phyloP scores from a whole-genome alignment of 1,140 invertebrate genomes.

The Archegozetes longisetosus region DNA sequence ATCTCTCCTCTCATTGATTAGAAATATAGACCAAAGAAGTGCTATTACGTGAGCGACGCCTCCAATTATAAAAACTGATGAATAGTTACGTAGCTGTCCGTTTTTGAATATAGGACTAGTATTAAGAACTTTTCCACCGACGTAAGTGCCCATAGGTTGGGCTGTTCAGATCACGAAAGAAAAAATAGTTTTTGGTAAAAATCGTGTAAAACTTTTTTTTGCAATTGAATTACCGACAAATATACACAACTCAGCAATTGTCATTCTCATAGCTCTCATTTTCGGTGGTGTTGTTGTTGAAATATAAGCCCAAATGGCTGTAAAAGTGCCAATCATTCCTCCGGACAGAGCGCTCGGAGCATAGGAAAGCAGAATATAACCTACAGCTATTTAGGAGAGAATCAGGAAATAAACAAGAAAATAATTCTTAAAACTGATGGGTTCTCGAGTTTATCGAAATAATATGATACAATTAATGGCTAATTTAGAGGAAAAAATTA shows the following conservation, averaged over 20 bases:
- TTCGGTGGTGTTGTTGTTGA: conserved; percentile 1
- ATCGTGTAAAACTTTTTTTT: neutral
- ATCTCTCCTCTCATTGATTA: conserved; percentile 6
- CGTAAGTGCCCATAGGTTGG: conserved; percentile 1
- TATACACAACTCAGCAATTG: neutral
- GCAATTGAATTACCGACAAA: neutral
- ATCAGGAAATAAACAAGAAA: too few species aligned
- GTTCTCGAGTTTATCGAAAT: too few species aligned
- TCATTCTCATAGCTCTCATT: conserved; percentile 6
- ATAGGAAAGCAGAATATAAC: neutral
- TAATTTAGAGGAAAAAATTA: too few species aligned
- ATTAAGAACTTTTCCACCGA: conserved; percentile 6
- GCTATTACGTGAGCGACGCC: neutral
- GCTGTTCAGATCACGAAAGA: neutral
- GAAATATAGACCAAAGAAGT: neutral
- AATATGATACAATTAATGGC: too few species aligned
- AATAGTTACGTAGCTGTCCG: conserved; percentile 2
- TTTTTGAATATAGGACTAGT: neutral
- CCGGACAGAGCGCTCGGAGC: neutral
- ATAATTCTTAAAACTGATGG: too few species aligned
- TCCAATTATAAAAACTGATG: conserved; percentile 6
- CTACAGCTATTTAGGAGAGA: neutral
- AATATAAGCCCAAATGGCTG: conserved; percentile 6
- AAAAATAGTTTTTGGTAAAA: neutral
- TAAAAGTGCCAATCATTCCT: neutral